These are phyloP conservation scores for Anguilla anguilla DNA, from an alignment of 2,797 vertebrate genomes.

Conservation along the genomic window DNA sequence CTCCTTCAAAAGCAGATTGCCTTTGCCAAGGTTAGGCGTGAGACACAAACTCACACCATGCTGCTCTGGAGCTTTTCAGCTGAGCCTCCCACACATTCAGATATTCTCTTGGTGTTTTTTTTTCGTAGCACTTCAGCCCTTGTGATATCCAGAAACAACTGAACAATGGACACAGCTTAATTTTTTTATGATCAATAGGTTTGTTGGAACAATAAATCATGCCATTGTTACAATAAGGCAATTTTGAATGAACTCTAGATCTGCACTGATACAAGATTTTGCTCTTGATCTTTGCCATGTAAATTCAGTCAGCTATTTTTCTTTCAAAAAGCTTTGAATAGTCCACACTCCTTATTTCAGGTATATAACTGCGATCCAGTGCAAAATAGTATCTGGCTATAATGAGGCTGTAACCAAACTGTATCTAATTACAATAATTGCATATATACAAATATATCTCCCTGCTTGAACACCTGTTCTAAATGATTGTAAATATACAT, in stretches of 20 bases:
- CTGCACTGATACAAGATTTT: background rate
- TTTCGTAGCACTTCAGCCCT: background rate
- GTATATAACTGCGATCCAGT: constrained; percentile 11
- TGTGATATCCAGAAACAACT: background rate
- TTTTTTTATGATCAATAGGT: constrained; percentile 10
- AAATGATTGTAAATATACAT: constrained; percentile 63
- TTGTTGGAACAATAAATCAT: background rate
- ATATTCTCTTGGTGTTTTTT: constrained; percentile 5
- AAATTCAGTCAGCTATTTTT: constrained; percentile 16
- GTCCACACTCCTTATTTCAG: constrained; percentile 13
- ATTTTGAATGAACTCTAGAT: background rate
- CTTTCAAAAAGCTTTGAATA: background rate
- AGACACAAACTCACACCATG: constrained; percentile 10
- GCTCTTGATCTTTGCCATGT: background rate
- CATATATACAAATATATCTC: constrained; percentile 59
- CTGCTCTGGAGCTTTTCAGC: constrained; percentile 20
- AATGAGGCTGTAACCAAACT: constrained; percentile 67
- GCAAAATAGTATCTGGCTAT: background rate
- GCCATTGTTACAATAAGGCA: background rate
- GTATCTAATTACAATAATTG: constrained; percentile 78
- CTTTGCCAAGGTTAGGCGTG: constrained; percentile 51
- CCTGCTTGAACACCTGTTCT: constrained; percentile 82
- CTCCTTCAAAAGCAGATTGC: constrained; percentile 50
- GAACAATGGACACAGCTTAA: background rate
- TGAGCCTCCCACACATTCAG: constrained; percentile 17